These are phyloP conservation scores for Reinhardtius hippoglossoides DNA, from an alignment of 2,113 vertebrate species.

Conservation along the genomic window DNA sequence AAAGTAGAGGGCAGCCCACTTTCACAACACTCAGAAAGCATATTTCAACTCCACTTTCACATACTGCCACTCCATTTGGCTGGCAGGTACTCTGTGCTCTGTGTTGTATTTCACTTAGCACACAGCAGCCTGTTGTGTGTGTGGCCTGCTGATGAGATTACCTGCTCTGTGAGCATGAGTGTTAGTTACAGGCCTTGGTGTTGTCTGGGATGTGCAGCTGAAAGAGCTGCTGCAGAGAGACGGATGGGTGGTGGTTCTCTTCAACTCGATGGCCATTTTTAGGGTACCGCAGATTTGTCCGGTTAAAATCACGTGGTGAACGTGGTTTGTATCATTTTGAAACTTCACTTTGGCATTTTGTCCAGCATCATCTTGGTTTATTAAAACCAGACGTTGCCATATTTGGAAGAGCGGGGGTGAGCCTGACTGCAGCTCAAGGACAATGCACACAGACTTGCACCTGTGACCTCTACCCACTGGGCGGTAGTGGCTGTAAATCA, in stretches of 20 bases:
- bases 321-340: too few relatives aligned
- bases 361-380: too few relatives aligned
- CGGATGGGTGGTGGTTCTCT: conserved; percentile 34
- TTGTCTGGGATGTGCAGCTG: not conserved
- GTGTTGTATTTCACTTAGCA: conserved; percentile 56
- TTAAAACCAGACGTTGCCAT: too few relatives aligned
- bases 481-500: too few relatives aligned
- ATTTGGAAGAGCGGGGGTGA: too few relatives aligned
- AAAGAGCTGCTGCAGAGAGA: not conserved
- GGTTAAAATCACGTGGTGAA: not conserved
- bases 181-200: not conserved
- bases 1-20: conserved; percentile 27
- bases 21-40: conserved; percentile 27
- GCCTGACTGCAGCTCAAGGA: too few relatives aligned
- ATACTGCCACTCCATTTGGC: conserved; percentile 22
- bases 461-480: too few relatives aligned
- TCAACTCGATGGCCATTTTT: conserved; percentile 35
- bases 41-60: conserved; percentile 31
- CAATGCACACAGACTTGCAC: too few relatives aligned
- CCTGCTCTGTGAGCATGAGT: not conserved
- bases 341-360: too few relatives aligned
- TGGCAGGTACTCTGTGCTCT: conserved; percentile 12
- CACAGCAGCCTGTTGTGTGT: not conserved
- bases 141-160: conserved; percentile 1
- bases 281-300: conserved; percentile 14